Evolutionary conservation across 2,888 invertebrate species (phyloP).

Genomic region (Polymixis flavicincta): DNA sequence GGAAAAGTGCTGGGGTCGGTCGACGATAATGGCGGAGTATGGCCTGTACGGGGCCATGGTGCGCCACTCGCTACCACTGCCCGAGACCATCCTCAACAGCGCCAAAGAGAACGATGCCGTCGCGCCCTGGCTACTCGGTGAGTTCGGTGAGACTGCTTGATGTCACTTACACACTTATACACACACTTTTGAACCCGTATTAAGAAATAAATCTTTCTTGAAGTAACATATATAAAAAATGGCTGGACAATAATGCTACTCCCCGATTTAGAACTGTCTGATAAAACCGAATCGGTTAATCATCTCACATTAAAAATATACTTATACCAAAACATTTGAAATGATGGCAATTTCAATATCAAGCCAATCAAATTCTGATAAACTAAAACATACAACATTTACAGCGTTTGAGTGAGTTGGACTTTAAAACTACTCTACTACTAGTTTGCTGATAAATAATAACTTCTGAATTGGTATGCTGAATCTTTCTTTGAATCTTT

Average conservation of each 20-base stretch:
- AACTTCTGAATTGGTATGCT: not conserved
- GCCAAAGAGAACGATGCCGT: constrained; percentile 99
- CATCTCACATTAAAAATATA: not conserved
- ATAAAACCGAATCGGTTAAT: not conserved
- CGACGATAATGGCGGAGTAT: constrained; percentile 99
- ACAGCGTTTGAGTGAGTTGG: too few relatives aligned
- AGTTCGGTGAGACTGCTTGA: constrained; percentile 79
- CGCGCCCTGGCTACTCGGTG: constrained; percentile 99
- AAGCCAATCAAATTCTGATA: not conserved
- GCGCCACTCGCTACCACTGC: constrained; percentile 98
- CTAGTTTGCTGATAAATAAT: too few relatives aligned
- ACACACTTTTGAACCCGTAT: not conserved
- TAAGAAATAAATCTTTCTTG: constrained; percentile 24
- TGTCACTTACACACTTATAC: constrained; percentile 58
- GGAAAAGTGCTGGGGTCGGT: constrained; percentile 99
- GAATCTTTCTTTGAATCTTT: not conserved
- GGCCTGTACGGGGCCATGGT: constrained; percentile 99
- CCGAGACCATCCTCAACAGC: constrained; percentile 99
- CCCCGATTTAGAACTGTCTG: not conserved
- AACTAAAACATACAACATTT: not conserved
- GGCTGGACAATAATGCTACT: not conserved
- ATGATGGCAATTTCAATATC: not conserved
- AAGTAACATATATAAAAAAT: not conserved
- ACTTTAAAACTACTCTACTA: not conserved
- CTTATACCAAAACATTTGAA: not conserved